Evolutionary conservation across 2,888 invertebrate genomes (phyloP).

Genomic region (Nysson spinosus): DNA sequence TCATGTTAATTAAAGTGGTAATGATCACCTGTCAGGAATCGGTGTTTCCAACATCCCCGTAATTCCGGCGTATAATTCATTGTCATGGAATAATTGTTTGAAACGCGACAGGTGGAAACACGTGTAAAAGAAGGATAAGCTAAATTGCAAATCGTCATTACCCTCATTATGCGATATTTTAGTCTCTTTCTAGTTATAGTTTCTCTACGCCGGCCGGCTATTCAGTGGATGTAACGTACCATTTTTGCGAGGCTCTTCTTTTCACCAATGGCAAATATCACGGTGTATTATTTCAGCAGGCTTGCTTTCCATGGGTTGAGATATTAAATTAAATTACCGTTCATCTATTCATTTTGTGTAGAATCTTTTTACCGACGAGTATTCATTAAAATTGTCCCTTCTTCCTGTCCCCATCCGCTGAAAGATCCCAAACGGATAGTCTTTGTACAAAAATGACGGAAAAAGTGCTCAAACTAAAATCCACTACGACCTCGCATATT

Average conservation of each 20-base stretch:
- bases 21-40: too few relatives aligned
- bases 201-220: background rate
- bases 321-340: constrained; percentile 30
- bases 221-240: constrained; percentile 3
- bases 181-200: background rate
- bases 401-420: background rate
- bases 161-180: constrained; percentile 4
- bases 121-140: too few relatives aligned
- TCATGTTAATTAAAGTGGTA: too few relatives aligned
- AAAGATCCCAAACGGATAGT: background rate
- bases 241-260: constrained; percentile 8
- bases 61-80: too few relatives aligned
- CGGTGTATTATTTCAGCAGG: constrained; percentile 10
- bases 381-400: constrained; percentile 22
- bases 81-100: too few relatives aligned
- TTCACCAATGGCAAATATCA: constrained; percentile 12
- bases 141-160: constrained; percentile 8
- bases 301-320: constrained; percentile 3
- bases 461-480: background rate
- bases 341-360: constrained; percentile 5
- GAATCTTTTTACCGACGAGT: constrained; percentile 18
- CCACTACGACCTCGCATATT: too few relatives aligned
- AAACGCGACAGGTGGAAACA: too few relatives aligned
- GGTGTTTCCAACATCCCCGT: too few relatives aligned
- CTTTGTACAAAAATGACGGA: background rate